Percentiles rank a stretch among this genome's conserved stretches.
Conservation (phyloP, 2,888 invertebrate species). For the Ormyrus pomaceus region DNA sequence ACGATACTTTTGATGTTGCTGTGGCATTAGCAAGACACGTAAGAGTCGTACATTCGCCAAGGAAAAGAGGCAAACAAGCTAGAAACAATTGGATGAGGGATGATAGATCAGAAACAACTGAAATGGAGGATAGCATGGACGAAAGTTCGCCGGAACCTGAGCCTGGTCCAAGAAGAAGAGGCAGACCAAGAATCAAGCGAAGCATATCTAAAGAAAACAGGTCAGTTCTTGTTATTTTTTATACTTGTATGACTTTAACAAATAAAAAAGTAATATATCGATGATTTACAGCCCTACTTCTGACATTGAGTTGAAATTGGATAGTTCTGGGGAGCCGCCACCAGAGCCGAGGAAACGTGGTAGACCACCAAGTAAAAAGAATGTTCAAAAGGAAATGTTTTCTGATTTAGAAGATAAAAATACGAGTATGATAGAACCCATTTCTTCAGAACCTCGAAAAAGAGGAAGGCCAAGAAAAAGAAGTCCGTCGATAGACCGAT, state of each 20-base stretch:
- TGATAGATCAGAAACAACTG: conserved; percentile 44
- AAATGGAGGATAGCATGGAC: conserved; percentile 22
- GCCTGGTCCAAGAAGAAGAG: conserved; percentile 26
- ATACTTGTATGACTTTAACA: no score
- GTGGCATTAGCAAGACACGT: conserved; percentile 71
- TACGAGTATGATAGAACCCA: background rate
- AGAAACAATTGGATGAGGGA: conserved; percentile 39
- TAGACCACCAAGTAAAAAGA: conserved; percentile 34
- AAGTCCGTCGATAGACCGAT: background rate
- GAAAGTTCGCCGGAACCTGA: conserved; percentile 43
- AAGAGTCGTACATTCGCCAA: conserved; percentile 66
- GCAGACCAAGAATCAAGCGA: conserved; percentile 39
- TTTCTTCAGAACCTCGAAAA: conserved; percentile 30
- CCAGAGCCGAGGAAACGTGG: conserved; percentile 41
- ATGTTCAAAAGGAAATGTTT: conserved; percentile 47
- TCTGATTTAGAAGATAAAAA: conserved; percentile 48
- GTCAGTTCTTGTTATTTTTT: background rate
- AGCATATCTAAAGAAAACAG: conserved; percentile 40
- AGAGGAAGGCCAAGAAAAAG: conserved; percentile 35
- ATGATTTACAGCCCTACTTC: conserved; percentile 30
- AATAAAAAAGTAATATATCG: background rate
- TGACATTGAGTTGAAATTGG: conserved; percentile 35
- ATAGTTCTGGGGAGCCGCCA: conserved; percentile 29
- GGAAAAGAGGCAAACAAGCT: conserved; percentile 62
- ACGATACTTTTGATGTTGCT: conserved; percentile 70